phyloP scores from a whole-genome alignment of 1,140 invertebrate species.

The Agrypnia vestita region DNA sequence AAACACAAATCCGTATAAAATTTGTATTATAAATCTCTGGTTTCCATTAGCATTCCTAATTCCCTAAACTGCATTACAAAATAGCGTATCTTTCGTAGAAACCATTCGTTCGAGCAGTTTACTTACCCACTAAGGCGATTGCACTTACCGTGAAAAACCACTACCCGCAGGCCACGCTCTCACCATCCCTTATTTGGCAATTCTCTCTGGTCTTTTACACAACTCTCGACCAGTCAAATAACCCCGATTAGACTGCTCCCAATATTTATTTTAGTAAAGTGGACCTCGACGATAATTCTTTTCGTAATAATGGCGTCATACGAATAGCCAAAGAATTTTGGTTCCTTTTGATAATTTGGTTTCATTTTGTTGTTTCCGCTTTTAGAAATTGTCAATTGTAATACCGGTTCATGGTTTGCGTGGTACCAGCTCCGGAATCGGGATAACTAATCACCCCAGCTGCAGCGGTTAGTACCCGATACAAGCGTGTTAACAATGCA shows the following conservation, averaged over 20 bases:
- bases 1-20: no score
- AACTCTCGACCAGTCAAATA: no score
- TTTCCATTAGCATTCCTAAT: not conserved
- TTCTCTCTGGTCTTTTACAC: constrained; percentile 9
- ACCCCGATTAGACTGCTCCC: no score
- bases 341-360: no score
- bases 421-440: constrained; percentile 1
- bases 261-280: no score
- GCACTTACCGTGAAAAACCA: constrained; percentile 38
- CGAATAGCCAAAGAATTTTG: no score
- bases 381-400: no score
- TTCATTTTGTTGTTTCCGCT: no score
- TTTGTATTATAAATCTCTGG: no score
- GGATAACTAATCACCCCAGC: constrained; percentile 31
- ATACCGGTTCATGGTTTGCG: not conserved
- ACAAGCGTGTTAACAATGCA: constrained; percentile 25
- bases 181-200: constrained; percentile 42
- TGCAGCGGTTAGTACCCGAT: constrained; percentile 6
- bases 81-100: not conserved
- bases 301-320: no score
- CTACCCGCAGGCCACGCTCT: constrained; percentile 24
- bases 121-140: constrained; percentile 30
- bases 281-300: no score
- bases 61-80: not conserved
- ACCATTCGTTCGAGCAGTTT: constrained; percentile 23